phyloP scores from a whole-genome alignment of 2,113 vertebrate species.

The Progne subis region DNA sequence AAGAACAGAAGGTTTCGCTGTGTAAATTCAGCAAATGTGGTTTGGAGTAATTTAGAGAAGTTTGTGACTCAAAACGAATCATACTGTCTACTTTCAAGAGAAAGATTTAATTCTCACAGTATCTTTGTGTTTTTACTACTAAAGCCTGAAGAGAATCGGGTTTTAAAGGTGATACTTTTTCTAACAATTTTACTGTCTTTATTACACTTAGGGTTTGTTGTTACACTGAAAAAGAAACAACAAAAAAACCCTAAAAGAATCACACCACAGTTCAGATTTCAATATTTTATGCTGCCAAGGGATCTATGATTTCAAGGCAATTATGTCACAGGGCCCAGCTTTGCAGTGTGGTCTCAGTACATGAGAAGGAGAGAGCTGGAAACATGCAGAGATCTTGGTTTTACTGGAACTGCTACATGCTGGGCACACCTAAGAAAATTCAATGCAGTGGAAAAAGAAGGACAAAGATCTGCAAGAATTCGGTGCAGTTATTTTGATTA shows the following conservation, averaged over 20 bases:
- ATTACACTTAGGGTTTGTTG: background rate
- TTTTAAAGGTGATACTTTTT: background rate
- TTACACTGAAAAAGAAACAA: background rate
- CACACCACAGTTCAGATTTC: background rate
- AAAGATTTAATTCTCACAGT: background rate
- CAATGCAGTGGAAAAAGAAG: background rate
- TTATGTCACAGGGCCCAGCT: rapidly evolving
- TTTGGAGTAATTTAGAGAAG: background rate
- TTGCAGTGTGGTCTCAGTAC: background rate
- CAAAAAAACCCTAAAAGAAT: background rate
- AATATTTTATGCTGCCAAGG: background rate
- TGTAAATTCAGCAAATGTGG: background rate
- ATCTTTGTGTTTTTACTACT: background rate
- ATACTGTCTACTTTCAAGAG: background rate
- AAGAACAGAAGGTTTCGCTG: background rate
- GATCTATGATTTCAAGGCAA: background rate
- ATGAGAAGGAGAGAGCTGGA: background rate
- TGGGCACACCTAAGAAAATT: background rate
- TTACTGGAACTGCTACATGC: background rate
- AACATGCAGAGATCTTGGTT: background rate
- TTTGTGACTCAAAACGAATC: background rate
- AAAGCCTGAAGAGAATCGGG: background rate
- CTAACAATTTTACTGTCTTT: background rate
- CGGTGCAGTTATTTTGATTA: background rate
- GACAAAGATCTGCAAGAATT: background rate